Percentiles rank a stretch among this genome's conserved stretches.
phyloP scores from a whole-genome alignment of 2,797 vertebrate genomes.

The Ptychadena robeensis region DNA sequence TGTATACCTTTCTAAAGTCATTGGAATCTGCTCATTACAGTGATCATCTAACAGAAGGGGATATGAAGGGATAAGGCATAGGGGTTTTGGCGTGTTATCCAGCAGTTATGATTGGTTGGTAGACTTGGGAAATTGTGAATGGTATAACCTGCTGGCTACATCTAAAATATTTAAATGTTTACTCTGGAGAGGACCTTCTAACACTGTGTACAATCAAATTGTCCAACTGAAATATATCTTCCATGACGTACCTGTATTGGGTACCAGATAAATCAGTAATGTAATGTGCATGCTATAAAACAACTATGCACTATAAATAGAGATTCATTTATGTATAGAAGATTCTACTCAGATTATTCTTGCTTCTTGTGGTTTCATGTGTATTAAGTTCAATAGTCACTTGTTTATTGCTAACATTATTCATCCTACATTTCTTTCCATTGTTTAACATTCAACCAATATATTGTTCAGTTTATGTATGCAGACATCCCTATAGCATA shows the following conservation, averaged over 20 bases:
- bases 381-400: not conserved
- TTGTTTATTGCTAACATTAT: constrained; percentile 21
- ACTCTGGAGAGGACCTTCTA: not conserved
- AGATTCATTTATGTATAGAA: too few relatives aligned
- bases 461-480: constrained; percentile 15
- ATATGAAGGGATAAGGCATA: too few relatives aligned
- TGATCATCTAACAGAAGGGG: too few relatives aligned
- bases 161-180: too few relatives aligned
- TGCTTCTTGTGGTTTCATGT: too few relatives aligned
- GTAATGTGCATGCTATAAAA: too few relatives aligned
- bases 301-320: not conserved
- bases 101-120: too few relatives aligned
- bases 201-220: not conserved
- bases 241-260: not conserved
- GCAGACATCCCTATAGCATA: constrained; percentile 35
- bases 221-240: not conserved
- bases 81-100: too few relatives aligned
- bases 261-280: not conserved
- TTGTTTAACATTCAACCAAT: not conserved
- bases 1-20: too few relatives aligned
- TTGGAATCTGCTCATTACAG: too few relatives aligned
- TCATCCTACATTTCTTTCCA: constrained; percentile 21
- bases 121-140: too few relatives aligned
- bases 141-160: too few relatives aligned
- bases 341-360: not conserved